Evolutionary conservation across 2,113 vertebrate species (phyloP).

Genomic region (Scortum barcoo): DNA sequence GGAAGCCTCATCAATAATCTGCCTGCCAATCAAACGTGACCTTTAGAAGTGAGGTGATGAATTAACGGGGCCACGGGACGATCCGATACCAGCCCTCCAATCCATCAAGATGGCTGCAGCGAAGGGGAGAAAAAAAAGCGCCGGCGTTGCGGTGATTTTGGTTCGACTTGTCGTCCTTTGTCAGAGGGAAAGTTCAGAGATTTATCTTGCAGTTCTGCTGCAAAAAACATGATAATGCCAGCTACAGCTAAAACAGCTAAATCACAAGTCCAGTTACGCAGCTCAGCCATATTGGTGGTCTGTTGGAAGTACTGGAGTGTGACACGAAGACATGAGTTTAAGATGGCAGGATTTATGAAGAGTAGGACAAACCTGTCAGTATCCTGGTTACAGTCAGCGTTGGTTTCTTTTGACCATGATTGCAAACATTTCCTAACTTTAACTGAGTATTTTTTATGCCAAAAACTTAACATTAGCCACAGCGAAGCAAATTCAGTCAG

Average conservation of each 20-base stretch:
- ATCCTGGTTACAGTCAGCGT: not conserved
- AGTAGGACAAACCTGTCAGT: not conserved
- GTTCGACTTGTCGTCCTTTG: not conserved
- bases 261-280: not conserved
- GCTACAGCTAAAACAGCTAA: not conserved
- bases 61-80: conserved; percentile 60
- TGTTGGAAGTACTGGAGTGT: not conserved
- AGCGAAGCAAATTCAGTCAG: not conserved
- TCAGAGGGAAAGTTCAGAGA: not conserved
- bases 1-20: conserved; percentile 77
- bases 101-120: conserved; percentile 56
- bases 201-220: not conserved
- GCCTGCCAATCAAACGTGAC: conserved; percentile 80
- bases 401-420: not conserved
- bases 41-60: conserved; percentile 75
- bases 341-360: too few species aligned
- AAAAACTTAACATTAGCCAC: not conserved
- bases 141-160: not conserved
- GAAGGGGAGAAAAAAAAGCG: not conserved
- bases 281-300: not conserved
- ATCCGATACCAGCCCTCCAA: conserved; percentile 48
- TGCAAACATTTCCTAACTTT: too few species aligned
- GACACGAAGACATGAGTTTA: too few species aligned
- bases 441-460: too few species aligned
- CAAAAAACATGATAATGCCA: not conserved